phyloP scores from a whole-genome alignment of 2,113 vertebrate species.

The Macheiramphus alcinus region DNA sequence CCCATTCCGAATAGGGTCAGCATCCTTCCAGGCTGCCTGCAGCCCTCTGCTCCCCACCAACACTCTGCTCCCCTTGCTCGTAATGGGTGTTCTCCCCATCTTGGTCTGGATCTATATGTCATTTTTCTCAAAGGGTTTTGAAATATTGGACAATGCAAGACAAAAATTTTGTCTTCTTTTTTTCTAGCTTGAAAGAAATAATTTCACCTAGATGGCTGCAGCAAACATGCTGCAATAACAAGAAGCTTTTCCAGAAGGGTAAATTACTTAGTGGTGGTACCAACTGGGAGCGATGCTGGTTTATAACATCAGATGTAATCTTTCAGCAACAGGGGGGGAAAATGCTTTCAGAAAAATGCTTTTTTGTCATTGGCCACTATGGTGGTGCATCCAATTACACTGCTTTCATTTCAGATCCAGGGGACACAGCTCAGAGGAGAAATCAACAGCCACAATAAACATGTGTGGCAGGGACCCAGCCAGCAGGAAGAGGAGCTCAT shows the following conservation, averaged over 20 bases:
- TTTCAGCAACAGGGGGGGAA: background rate
- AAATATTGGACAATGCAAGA: background rate
- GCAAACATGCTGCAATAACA: background rate
- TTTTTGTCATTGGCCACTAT: background rate
- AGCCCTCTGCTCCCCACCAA: background rate
- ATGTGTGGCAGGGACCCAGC: background rate
- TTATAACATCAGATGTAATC: slow-evolving; percentile 46
- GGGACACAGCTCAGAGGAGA: background rate
- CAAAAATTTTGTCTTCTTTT: background rate
- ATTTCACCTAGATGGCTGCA: background rate
- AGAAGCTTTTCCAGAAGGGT: slow-evolving; percentile 24
- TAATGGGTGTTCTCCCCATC: background rate
- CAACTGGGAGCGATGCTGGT: background rate
- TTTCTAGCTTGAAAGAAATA: background rate
- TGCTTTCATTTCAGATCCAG: background rate
- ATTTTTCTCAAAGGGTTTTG: background rate
- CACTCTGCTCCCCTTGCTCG: background rate
- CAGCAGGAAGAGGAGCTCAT: background rate
- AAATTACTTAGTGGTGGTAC: slow-evolving; percentile 28
- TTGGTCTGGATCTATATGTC: background rate
- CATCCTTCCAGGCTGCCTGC: background rate
- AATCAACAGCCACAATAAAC: background rate
- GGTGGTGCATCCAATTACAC: background rate
- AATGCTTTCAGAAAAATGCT: slow-evolving; percentile 18
- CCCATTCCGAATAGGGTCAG: background rate